A percentile compares a stretch with the other conserved stretches of the same genome.
These are phyloP conservation scores for Episyrphus balteatus DNA, from an alignment of 1,140 invertebrate species.

Conservation along the genomic window DNA sequence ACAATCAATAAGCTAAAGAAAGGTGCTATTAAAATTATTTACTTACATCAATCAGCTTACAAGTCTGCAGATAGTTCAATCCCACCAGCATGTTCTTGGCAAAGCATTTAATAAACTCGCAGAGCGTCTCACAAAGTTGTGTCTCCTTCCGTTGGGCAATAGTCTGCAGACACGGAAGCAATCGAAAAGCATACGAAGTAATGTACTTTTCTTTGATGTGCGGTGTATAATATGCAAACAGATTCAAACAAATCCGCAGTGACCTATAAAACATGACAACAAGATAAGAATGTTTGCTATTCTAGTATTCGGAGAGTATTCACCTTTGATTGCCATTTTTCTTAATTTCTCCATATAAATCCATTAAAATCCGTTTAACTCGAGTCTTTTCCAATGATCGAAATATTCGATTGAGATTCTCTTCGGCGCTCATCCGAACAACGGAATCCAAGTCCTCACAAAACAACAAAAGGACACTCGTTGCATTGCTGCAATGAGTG, in stretches of 20 bases:
- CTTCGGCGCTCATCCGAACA: conserved; percentile 65
- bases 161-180: conserved; percentile 56
- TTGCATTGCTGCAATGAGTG: conserved; percentile 54
- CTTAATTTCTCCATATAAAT: conserved; percentile 73
- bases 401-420: conserved; percentile 68
- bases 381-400: conserved; percentile 46
- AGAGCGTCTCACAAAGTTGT: conserved; percentile 58
- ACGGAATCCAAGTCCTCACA: conserved; percentile 70
- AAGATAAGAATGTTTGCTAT: not conserved
- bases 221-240: conserved; percentile 61
- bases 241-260: conserved; percentile 57
- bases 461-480: conserved; percentile 57
- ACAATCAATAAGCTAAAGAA: not conserved
- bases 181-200: conserved; percentile 61
- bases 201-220: conserved; percentile 61
- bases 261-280: conserved; percentile 40
- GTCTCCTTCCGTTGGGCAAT: conserved; percentile 62
- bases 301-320: not conserved
- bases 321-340: conserved; percentile 50
- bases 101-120: conserved; percentile 55
- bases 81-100: conserved; percentile 58
- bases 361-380: conserved; percentile 59
- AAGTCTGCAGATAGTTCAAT: conserved; percentile 60
- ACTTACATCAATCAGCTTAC: conserved; percentile 40
- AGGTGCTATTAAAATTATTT: not conserved